Evolutionary conservation across 2,113 vertebrate species (phyloP).

Genomic region (Rafetus swinhoei): DNA sequence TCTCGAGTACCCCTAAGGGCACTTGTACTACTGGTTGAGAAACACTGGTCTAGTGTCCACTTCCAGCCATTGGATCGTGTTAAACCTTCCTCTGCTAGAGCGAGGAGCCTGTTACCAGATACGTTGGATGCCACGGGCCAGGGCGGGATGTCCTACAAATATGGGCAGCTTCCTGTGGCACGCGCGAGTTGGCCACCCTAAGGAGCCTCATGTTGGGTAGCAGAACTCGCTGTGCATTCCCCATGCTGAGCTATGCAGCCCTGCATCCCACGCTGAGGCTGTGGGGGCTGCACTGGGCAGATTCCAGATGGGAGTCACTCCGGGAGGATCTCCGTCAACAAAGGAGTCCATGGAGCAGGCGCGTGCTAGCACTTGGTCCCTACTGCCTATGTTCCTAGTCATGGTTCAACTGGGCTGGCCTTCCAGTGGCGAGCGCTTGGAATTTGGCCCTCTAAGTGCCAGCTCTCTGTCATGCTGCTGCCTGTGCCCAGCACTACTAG

Average conservation of each 20-base stretch:
- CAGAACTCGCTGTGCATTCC: not conserved
- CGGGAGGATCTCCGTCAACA: not conserved
- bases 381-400: not conserved
- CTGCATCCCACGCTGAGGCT: not conserved
- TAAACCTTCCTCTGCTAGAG: not conserved
- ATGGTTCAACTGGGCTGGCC: not conserved
- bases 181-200: not conserved
- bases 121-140: not conserved
- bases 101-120: not conserved
- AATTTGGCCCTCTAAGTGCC: not conserved
- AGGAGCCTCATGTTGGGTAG: not conserved
- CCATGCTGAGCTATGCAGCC: not conserved
- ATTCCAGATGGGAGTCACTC: not conserved
- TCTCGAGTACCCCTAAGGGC: too few species aligned
- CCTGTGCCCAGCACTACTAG: not conserved
- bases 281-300: not conserved
- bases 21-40: too few species aligned
- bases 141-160: not conserved
- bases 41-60: too few species aligned
- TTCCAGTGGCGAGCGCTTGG: not conserved
- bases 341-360: not conserved
- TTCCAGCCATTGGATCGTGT: too few species aligned
- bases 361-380: conserved; percentile 3
- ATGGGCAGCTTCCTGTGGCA: not conserved
- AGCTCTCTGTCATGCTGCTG: not conserved